Base-by-base conservation (phyloP, 1,140 invertebrate genomes). In the Neelides sp. region DNA sequence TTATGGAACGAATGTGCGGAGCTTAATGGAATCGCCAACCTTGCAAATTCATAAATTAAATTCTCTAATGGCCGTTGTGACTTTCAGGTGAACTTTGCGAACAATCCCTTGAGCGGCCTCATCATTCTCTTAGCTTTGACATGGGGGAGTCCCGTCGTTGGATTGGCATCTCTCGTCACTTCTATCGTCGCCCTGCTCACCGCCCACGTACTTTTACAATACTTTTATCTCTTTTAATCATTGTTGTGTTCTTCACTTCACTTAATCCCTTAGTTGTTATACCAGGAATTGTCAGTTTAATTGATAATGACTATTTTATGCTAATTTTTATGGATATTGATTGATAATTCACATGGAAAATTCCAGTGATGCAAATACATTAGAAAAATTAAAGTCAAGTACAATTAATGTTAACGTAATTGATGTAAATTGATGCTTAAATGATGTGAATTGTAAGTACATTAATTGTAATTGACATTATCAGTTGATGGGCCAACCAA, bases 91-190 rank as follows among this genome's bases (percentile, higher is more conserved):
- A 55, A 63, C 7, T 67, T 71, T 32, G 64, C 66, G 10, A 72
- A 71, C 55, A 72, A 73, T 62, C 69, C 71, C 20, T 59, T 73
- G 28, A 68, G 64, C 46, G 71, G 70, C 22, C 44, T 71, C 8
- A 45, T 72, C 10, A 64, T 72, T 47, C 58, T 67, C 12, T 54
- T 66, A 22, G 64, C 64, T 7, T 30, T 54, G 32, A 63, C 59
- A 53, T 55, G 56, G 35, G 51, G 63, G n/a, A 51, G 62, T 37
- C 62, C 66, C 7, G 48, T 60, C 15, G 62, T 63, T 10, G 61
- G 69, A 12, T 37, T 64, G 61, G 45, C 53, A 37, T 24, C 46
- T 34, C 4, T 45, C 8, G 24, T 57, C 13, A 64, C 69, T 8
- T 69, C 67, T 26, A 58, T 64, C 43, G 47, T 68, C 5, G 69